phyloP scores from a whole-genome alignment of 2,888 invertebrate genomes.

The Ptychoptera albimana region DNA sequence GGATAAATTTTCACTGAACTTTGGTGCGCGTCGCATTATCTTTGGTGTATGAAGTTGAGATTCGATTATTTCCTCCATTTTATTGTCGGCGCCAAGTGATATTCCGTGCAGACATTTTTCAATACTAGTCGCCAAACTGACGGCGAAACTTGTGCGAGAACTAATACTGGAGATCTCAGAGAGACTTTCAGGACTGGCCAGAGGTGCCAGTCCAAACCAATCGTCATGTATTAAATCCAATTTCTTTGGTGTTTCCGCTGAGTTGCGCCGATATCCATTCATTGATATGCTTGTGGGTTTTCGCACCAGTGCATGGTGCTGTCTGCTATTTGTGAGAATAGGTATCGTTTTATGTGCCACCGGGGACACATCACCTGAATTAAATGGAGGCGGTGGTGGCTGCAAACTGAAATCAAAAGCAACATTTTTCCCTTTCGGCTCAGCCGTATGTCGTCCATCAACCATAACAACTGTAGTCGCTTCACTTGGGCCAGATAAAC shows the following conservation, averaged over 20 bases:
- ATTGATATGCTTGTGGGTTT: conserved; percentile 8
- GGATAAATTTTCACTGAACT: conserved; percentile 45
- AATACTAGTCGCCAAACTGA: conserved; percentile 28
- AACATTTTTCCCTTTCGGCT: conserved; percentile 20
- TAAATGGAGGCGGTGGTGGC: conserved; percentile 3
- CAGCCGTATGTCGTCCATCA: conserved; percentile 9
- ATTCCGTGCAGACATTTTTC: conserved; percentile 26
- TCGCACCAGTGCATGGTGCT: conserved; percentile 14
- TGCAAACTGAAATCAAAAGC: conserved; percentile 19
- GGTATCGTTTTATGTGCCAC: conserved; percentile 14
- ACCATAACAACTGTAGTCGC: conserved; percentile 22
- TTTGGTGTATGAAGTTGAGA: conserved; percentile 37
- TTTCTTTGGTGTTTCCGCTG: conserved; percentile 19
- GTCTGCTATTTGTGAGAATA: conserved; percentile 3
- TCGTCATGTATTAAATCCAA: conserved; percentile 42
- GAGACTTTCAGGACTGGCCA: conserved; percentile 69
- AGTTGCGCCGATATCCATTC: conserved; percentile 21
- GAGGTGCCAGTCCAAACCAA: conserved; percentile 54
- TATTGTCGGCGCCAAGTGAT: conserved; percentile 14
- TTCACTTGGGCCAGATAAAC: conserved; percentile 25
- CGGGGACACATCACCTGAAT: conserved; percentile 10
- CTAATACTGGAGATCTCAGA: conserved; percentile 67
- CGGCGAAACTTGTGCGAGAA: conserved; percentile 45
- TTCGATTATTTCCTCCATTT: conserved; percentile 22
- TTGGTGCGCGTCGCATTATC: conserved; percentile 46